phyloP scores from a whole-genome alignment of 2,797 vertebrate species.

The Smutsia temminckii region DNA sequence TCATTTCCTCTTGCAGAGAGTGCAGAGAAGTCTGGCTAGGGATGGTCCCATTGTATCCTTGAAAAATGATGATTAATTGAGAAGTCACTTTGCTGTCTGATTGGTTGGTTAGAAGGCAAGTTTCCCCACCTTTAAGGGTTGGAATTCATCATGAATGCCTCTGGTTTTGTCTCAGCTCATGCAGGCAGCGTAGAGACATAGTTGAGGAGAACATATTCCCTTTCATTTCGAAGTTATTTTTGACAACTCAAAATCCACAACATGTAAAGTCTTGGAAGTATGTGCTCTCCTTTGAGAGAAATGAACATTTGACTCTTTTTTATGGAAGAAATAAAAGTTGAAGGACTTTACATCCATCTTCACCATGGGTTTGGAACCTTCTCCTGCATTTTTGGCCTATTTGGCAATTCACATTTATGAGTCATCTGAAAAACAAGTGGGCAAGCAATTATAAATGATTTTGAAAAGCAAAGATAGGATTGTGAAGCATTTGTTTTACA shows the following conservation, averaged over 20 bases:
- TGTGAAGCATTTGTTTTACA: neutral
- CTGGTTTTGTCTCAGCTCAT: neutral
- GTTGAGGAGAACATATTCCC: neutral
- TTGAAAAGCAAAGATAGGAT: constrained; percentile 21
- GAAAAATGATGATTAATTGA: neutral
- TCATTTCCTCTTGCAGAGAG: neutral
- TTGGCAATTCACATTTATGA: constrained; percentile 36
- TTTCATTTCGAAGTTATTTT: constrained; percentile 41
- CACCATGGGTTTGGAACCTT: neutral
- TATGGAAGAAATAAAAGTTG: constrained; percentile 57
- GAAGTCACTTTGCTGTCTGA: neutral
- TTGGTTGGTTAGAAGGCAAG: neutral
- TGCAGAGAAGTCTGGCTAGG: neutral
- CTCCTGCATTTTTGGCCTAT: neutral
- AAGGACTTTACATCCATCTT: constrained; percentile 32
- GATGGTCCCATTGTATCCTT: neutral
- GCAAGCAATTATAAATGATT: neutral
- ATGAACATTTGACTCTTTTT: constrained; percentile 44
- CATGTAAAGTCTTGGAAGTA: constrained; percentile 35
- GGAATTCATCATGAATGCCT: neutral
- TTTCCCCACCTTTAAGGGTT: neutral
- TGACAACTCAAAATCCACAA: neutral
- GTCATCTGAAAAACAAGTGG: constrained; percentile 7
- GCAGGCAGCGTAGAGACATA: neutral
- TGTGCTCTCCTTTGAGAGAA: neutral